These are phyloP conservation scores for Gasterosteus nipponicus DNA, from an alignment of 2,113 vertebrate genomes.

Conservation along the genomic window DNA sequence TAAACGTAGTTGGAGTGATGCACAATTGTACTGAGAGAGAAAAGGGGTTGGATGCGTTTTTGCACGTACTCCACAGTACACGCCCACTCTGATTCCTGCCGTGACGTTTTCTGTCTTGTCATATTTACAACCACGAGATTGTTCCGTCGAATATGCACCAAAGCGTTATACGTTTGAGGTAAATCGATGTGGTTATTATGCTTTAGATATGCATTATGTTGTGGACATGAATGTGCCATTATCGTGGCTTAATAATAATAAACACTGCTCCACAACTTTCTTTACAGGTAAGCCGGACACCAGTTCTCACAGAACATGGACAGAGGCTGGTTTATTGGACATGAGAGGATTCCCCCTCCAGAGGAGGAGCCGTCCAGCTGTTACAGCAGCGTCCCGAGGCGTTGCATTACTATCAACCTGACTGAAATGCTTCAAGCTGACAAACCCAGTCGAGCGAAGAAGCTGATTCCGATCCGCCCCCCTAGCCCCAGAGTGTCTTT, in stretches of 20 bases:
- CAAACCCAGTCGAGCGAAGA: constrained; percentile 35
- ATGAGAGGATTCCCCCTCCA: constrained; percentile 50
- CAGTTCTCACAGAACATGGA: constrained; percentile 56
- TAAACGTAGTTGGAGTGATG: background rate
- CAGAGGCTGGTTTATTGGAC: constrained; percentile 69
- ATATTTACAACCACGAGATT: background rate
- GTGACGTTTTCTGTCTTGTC: background rate
- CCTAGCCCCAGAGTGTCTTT: constrained; percentile 56
- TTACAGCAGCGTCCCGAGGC: constrained; percentile 72
- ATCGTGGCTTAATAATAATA: background rate
- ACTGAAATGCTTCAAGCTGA: constrained; percentile 66
- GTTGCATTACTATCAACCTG: constrained; percentile 74
- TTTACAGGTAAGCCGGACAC: constrained; percentile 47
- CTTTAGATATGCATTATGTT: background rate
- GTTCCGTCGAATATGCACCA: background rate
- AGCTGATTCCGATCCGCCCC: constrained; percentile 59
- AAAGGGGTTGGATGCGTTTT: constrained; percentile 6
- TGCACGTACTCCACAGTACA: constrained; percentile 57
- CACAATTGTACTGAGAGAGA: background rate
- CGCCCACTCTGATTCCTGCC: constrained; percentile 41
- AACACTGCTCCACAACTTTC: constrained; percentile 5
- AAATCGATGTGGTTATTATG: background rate
- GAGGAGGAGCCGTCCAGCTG: constrained; percentile 30
- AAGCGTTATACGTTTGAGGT: background rate
- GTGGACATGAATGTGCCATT: background rate